Percentiles rank a stretch among this genome's conserved stretches.
Evolutionary conservation across 2,888 invertebrate genomes (phyloP).

Genomic region (Helleia helle): DNA sequence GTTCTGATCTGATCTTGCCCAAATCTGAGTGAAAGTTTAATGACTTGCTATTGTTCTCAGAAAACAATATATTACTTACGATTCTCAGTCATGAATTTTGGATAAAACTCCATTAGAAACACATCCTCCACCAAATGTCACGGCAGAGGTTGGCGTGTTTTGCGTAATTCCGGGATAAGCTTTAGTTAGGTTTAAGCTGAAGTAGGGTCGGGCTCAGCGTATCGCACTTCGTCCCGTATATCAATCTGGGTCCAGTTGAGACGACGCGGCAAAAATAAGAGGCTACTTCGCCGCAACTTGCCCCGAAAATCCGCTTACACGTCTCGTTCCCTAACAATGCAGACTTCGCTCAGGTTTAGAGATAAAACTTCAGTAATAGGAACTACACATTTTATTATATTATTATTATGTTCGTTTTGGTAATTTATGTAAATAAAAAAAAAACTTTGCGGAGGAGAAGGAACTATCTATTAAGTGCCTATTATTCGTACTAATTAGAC

Average conservation of each 20-base stretch:
- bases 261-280: constrained; percentile 58
- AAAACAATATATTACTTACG: too few species aligned
- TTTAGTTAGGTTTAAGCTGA: constrained; percentile 59
- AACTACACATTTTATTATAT: too few species aligned
- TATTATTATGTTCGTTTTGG: too few species aligned
- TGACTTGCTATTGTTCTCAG: too few species aligned
- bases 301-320: constrained; percentile 26
- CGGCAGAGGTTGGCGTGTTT: constrained; percentile 46
- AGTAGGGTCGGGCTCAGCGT: constrained; percentile 32
- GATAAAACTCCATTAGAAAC: background rate
- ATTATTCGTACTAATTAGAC: too few species aligned
- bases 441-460: too few species aligned
- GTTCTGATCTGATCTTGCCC: too few species aligned
- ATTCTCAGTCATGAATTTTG: too few species aligned
- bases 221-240: constrained; percentile 62
- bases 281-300: constrained; percentile 28
- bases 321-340: constrained; percentile 20
- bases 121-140: constrained; percentile 42
- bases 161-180: constrained; percentile 56
- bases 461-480: too few species aligned
- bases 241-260: constrained; percentile 55
- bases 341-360: constrained; percentile 17
- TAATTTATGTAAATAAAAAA: too few species aligned
- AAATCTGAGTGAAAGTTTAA: too few species aligned
- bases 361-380: too few species aligned